phyloP scores from a whole-genome alignment of 1,140 invertebrate species.

The Drosophila nigromelanica region DNA sequence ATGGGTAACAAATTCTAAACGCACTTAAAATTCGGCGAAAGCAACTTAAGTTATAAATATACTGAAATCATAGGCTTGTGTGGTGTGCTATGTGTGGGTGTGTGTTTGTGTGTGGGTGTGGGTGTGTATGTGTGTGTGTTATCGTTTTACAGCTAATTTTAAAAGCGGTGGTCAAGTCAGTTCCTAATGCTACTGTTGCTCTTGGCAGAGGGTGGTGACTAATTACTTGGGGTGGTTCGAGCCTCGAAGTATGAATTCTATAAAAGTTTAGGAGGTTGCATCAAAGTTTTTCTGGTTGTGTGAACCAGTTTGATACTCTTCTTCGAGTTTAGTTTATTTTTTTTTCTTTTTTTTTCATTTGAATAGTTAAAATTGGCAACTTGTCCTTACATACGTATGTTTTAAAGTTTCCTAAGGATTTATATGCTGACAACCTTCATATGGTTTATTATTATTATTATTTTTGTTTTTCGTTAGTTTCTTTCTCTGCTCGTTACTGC shows the following conservation, averaged over 20 bases:
- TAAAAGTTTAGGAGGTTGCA: slow-evolving; percentile 23
- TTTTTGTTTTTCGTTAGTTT: background rate
- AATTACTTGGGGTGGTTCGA: slow-evolving; percentile 31
- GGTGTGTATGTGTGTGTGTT: slow-evolving; percentile 36
- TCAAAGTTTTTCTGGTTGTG: slow-evolving; percentile 11
- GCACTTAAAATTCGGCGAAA: slow-evolving; percentile 30
- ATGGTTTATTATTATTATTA: background rate
- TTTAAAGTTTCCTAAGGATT: slow-evolving; percentile 6
- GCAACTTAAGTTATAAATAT: slow-evolving; percentile 18
- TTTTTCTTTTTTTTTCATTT: background rate
- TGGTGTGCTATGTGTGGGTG: slow-evolving; percentile 10
- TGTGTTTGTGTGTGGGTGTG: slow-evolving; percentile 35
- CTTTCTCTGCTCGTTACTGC: slow-evolving; percentile 17
- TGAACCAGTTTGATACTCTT: slow-evolving; percentile 24
- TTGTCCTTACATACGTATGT: slow-evolving; percentile 8
- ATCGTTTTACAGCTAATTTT: slow-evolving; percentile 43
- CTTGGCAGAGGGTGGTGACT: slow-evolving; percentile 52
- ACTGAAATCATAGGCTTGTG: slow-evolving; percentile 37
- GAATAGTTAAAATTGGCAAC: slow-evolving; percentile 10
- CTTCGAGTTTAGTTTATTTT: slow-evolving; percentile 21
- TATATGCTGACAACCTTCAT: slow-evolving; percentile 15
- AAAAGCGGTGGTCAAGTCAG: slow-evolving; percentile 75
- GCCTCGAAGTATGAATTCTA: slow-evolving; percentile 6
- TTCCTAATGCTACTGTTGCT: slow-evolving; percentile 34
- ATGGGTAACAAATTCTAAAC: slow-evolving; percentile 23